Conservation (phyloP, 2,797 vertebrate species). For the Pempheris klunzingeri region DNA sequence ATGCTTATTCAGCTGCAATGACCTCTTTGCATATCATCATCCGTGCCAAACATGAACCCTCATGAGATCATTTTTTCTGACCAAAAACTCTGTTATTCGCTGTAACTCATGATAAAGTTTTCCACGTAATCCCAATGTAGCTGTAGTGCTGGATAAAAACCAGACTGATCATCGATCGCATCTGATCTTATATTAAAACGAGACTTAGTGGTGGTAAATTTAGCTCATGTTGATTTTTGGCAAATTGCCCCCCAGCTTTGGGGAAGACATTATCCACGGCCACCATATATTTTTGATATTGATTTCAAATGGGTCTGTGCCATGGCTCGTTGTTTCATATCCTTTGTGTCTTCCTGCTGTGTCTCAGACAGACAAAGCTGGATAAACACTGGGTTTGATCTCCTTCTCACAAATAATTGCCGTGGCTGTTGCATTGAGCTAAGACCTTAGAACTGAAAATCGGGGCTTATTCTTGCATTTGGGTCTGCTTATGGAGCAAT, state of each 20-base stretch:
- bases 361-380: constrained; percentile 54
- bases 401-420: constrained; percentile 65
- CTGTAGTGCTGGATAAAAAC: constrained; percentile 3
- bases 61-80: constrained; percentile 11
- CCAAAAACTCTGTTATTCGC: constrained; percentile 9
- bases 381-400: constrained; percentile 66
- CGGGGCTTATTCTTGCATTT: constrained; percentile 57
- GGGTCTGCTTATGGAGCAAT: constrained; percentile 67
- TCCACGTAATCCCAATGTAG: not conserved
- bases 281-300: constrained; percentile 48
- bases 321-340: constrained; percentile 22
- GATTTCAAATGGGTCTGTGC: constrained; percentile 31
- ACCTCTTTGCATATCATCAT: constrained; percentile 71
- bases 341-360: constrained; percentile 36
- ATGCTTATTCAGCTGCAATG: constrained; percentile 72
- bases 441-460: constrained; percentile 51
- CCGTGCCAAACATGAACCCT: constrained; percentile 47
- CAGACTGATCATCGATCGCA: not conserved
- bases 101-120: constrained; percentile 14
- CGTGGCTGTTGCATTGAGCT: constrained; percentile 53
- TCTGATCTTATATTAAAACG: not conserved
- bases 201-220: not conserved
- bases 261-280: constrained; percentile 9
- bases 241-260: not conserved
- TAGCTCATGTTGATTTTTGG: constrained; percentile 22